Evolutionary conservation across 2,888 invertebrate species (phyloP).

Genomic region (Ophion ellenae): DNA sequence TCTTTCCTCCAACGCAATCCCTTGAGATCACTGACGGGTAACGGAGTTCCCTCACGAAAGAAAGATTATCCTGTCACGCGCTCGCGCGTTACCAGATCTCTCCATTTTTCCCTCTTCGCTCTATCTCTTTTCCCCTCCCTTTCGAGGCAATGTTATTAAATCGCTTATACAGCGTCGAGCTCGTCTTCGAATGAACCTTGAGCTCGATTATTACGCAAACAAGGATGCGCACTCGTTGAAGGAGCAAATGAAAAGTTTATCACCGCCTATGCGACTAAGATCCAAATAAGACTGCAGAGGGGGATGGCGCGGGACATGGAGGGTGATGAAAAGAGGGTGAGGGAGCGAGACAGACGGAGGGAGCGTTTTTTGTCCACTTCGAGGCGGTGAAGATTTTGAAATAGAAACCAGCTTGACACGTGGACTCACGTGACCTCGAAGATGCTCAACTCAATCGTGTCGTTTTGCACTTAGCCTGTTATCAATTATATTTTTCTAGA

Average conservation of each 20-base stretch:
- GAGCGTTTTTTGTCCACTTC: not conserved
- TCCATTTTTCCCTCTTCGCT: not conserved
- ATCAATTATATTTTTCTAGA: slow-evolving; percentile 25
- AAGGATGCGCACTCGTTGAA: slow-evolving; percentile 4
- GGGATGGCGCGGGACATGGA: not conserved
- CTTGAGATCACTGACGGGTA: slow-evolving; percentile 32
- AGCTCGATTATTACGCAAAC: slow-evolving; percentile 20
- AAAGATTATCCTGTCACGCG: slow-evolving; percentile 61
- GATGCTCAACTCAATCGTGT: slow-evolving; percentile 24
- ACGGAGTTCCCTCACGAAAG: slow-evolving; percentile 15
- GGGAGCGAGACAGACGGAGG: not conserved
- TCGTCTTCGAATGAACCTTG: slow-evolving; percentile 10
- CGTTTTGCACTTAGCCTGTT: slow-evolving; percentile 25
- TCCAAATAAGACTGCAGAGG: slow-evolving; percentile 35
- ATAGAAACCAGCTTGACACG: slow-evolving; percentile 52
- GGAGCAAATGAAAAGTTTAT: slow-evolving; percentile 1
- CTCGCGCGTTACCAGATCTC: slow-evolving; percentile 29
- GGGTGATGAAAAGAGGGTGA: not conserved
- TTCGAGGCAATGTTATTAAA: not conserved
- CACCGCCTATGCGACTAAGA: not conserved
- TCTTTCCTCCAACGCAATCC: slow-evolving; percentile 31
- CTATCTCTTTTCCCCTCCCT: not conserved
- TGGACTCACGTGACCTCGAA: slow-evolving; percentile 47
- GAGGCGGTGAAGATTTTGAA: slow-evolving; percentile 49
- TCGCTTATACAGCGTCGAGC: not conserved